Conservation (phyloP, 2,113 vertebrate genomes). For the Brachyhypopomus gauderio region DNA sequence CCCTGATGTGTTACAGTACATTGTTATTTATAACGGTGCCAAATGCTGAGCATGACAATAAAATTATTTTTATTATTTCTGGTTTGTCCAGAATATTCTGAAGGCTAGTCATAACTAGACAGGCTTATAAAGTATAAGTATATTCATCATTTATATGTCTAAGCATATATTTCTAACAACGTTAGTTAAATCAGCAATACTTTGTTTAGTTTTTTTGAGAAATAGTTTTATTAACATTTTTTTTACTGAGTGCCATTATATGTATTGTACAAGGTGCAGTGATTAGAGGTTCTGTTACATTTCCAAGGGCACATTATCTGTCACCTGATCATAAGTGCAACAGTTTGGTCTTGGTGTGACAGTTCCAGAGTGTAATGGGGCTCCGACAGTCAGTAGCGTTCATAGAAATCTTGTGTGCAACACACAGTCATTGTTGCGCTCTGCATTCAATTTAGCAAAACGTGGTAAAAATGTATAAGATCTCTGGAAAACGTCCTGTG, state of each 20-base stretch:
- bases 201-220: not conserved
- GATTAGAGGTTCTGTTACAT: not conserved
- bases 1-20: conserved; percentile 16
- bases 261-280: not conserved
- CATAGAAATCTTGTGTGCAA: not conserved
- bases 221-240: conserved; percentile 7
- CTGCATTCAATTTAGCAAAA: not conserved
- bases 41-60: conserved; percentile 46
- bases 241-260: not conserved
- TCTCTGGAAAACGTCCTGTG: not conserved
- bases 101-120: no score
- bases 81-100: not conserved
- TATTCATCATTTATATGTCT: conserved; percentile 12
- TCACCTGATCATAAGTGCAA: not conserved
- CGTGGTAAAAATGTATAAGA: not conserved
- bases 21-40: conserved; percentile 20
- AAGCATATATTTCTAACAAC: not conserved
- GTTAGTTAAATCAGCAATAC: not conserved
- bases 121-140: not conserved
- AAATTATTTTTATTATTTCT: conserved; percentile 42
- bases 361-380: not conserved
- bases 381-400: not conserved
- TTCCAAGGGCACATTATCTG: not conserved
- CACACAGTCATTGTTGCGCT: not conserved
- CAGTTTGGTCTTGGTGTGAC: not conserved